phyloP scores from a whole-genome alignment of 2,797 vertebrate genomes.

The Brachyrhaphis roseni region DNA sequence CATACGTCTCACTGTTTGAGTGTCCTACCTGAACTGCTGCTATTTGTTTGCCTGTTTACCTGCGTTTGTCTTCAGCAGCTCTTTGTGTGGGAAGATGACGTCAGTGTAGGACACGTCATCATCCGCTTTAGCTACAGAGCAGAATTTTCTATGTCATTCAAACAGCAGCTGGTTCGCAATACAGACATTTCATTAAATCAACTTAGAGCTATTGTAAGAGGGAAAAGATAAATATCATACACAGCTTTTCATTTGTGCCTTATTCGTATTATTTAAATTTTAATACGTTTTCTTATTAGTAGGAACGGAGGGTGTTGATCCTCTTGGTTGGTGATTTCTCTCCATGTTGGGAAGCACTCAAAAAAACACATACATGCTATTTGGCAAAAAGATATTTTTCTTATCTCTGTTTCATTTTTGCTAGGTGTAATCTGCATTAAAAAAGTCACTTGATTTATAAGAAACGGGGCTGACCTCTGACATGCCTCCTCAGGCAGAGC shows the following conservation, averaged over 20 bases:
- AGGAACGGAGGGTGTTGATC: neutral
- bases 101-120: slow-evolving; percentile 15
- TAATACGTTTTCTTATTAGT: neutral
- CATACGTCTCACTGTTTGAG: neutral
- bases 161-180: neutral
- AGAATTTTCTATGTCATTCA: neutral
- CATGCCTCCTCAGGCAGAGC: neutral
- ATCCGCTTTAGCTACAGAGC: slow-evolving; percentile 1
- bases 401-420: neutral
- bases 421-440: neutral
- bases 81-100: slow-evolving; percentile 3
- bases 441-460: neutral
- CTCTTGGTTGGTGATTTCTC: neutral
- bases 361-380: neutral
- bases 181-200: neutral
- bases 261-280: neutral
- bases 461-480: slow-evolving; percentile 19
- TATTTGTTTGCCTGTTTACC: slow-evolving; percentile 1
- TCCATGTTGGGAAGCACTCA: neutral
- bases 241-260: neutral
- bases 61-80: neutral
- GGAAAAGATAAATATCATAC: neutral
- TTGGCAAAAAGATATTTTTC: neutral
- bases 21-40: neutral
- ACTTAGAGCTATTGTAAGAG: neutral